phyloP scores from a whole-genome alignment of 2,797 vertebrate genomes.

The Agapornis canus region DNA sequence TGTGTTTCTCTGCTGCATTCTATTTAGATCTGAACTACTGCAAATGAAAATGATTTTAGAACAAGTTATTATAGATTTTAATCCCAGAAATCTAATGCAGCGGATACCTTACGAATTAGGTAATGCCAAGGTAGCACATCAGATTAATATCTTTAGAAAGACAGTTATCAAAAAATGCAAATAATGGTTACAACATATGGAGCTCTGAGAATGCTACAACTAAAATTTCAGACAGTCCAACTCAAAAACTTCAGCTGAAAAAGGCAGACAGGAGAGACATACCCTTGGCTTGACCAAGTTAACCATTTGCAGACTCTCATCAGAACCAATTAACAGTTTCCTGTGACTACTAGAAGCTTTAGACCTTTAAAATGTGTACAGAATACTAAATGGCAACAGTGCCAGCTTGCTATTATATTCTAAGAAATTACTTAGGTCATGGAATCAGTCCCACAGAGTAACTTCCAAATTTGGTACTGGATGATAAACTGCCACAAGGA shows the following conservation, averaged over 20 bases:
- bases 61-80: not conserved
- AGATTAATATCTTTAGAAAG: not conserved
- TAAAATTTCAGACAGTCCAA: not conserved
- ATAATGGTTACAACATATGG: not conserved
- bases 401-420: not conserved
- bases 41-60: not conserved
- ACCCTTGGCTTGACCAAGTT: not conserved
- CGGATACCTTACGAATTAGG: not conserved
- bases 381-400: not conserved
- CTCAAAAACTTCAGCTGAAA: not conserved
- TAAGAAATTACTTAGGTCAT: not conserved
- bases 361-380: not conserved
- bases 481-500: not conserved
- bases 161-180: not conserved
- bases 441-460: not conserved
- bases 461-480: slow-evolving; percentile 47
- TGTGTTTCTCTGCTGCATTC: not conserved
- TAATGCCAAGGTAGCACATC: not conserved
- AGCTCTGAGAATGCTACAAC: not conserved
- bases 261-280: not conserved
- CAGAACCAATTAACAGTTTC: not conserved
- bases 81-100: not conserved
- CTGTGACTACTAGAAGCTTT: not conserved
- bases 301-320: not conserved
- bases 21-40: not conserved